Conservation (phyloP, 2,113 vertebrate genomes). For the Plectropomus leopardus region DNA sequence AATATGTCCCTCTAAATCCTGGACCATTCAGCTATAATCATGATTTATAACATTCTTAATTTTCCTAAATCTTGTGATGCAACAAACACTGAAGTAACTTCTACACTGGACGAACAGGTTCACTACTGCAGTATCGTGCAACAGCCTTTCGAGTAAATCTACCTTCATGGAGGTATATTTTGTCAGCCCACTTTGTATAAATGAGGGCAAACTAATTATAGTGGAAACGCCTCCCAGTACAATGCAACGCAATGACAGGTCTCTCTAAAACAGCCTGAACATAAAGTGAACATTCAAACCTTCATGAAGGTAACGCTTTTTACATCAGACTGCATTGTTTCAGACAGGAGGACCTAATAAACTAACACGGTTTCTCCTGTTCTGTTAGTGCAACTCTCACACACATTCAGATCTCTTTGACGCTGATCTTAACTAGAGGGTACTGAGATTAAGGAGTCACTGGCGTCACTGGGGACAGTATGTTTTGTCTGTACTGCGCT, state of each 20-base stretch:
- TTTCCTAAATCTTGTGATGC: not conserved
- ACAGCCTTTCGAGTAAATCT: not conserved
- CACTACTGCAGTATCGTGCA: not conserved
- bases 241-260: not conserved
- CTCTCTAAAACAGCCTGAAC: not conserved
- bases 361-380: not conserved
- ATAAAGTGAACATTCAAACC: not conserved
- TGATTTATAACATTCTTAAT: not conserved
- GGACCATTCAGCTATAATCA: too few species aligned
- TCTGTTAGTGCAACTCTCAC: not conserved
- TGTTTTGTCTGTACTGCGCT: slow-evolving; percentile 38
- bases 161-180: not conserved
- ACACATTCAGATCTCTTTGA: not conserved
- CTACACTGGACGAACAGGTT: not conserved
- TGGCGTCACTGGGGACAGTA: not conserved
- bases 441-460: slow-evolving; percentile 18
- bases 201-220: not conserved
- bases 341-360: not conserved
- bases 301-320: not conserved
- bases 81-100: not conserved
- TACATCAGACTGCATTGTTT: not conserved
- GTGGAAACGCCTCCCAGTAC: not conserved
- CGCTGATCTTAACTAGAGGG: not conserved
- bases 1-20: too few species aligned
- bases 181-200: not conserved